Conservation (phyloP, 2,113 vertebrate genomes). For the Hyperopisus bebe region DNA sequence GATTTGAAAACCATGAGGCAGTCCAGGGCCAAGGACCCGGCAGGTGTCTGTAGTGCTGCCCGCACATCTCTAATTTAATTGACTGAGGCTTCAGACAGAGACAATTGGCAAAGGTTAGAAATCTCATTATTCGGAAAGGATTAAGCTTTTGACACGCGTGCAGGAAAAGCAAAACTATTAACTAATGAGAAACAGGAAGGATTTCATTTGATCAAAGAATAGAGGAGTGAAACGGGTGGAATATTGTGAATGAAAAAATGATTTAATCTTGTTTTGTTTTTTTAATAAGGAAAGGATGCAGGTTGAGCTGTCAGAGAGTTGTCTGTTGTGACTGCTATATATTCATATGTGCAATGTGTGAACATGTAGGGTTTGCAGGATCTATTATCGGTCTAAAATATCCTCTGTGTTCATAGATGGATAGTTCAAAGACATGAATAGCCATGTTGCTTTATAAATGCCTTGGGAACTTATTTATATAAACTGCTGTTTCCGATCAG, state of each 20-base stretch:
- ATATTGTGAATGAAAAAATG: constrained; percentile 20
- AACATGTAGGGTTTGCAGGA: not conserved
- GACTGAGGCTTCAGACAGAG: constrained; percentile 27
- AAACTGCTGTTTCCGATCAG: not conserved
- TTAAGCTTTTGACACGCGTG: constrained; percentile 30
- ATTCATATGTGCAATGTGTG: not conserved
- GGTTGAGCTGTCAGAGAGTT: constrained; percentile 20
- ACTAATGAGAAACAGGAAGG: constrained; percentile 37
- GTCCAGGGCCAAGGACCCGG: not conserved
- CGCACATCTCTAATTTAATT: constrained; percentile 33
- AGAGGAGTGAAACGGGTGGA: constrained; percentile 20
- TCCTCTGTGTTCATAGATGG: not conserved
- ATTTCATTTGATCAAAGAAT: constrained; percentile 31
- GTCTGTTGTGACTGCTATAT: constrained; percentile 22
- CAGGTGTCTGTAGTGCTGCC: constrained; percentile 12
- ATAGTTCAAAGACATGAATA: not conserved
- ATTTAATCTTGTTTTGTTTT: constrained; percentile 13
- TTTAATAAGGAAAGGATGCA: constrained; percentile 26
- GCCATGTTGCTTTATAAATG: not conserved
- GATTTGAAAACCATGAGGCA: constrained; percentile 14
- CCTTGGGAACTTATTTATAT: not conserved
- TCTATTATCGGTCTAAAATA: not conserved
- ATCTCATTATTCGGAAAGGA: constrained; percentile 38
- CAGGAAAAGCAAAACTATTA: constrained; percentile 30
- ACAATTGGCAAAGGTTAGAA: constrained; percentile 36